Conservation (phyloP, 2,113 vertebrate genomes). For the Anoura caudifer region DNA sequence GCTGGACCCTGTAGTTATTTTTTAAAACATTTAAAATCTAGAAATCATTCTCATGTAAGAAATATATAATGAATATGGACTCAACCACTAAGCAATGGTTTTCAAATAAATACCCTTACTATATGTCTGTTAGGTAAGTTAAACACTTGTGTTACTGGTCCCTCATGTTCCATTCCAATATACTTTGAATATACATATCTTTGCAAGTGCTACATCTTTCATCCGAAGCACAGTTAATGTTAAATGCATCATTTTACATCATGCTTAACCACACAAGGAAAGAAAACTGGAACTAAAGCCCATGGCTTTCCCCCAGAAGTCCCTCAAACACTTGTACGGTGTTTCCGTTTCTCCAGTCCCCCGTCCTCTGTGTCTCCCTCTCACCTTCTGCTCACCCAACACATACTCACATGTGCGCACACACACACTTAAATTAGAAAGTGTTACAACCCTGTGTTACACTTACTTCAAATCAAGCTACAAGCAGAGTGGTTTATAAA, state of each 20-base stretch:
- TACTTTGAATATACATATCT: background rate
- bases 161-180: background rate
- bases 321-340: background rate
- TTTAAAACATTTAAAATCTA: background rate
- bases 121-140: background rate
- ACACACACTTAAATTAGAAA: background rate
- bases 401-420: background rate
- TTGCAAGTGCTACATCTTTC: background rate
- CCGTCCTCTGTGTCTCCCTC: background rate
- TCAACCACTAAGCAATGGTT: background rate
- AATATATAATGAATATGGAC: background rate
- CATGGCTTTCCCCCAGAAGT: background rate
- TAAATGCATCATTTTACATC: background rate
- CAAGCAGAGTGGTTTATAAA: background rate
- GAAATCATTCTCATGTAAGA: background rate
- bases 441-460: background rate
- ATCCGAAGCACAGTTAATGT: background rate
- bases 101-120: background rate
- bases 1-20: background rate
- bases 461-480: conserved; percentile 7
- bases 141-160: background rate
- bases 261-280: background rate
- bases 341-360: background rate
- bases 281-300: background rate
- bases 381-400: background rate